Evolutionary conservation across 2,113 vertebrate species (phyloP).

Genomic region (Nannospalax galili): DNA sequence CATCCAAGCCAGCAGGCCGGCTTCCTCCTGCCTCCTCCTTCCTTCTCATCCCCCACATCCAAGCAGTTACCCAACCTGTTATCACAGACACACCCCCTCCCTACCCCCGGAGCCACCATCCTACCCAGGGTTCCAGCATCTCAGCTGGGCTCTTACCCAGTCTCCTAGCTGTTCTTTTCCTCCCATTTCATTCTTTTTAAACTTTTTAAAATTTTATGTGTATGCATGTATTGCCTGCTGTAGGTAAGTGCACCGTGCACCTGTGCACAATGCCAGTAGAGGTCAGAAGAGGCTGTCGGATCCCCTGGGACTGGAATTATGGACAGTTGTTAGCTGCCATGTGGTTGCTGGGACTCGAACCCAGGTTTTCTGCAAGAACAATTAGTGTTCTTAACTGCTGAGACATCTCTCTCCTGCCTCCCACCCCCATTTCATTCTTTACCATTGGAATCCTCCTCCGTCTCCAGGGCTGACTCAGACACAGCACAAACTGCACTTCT

Average conservation of each 20-base stretch:
- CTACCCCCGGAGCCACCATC: neutral
- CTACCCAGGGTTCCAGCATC: neutral
- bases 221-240: too few relatives aligned
- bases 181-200: neutral
- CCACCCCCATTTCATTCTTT: neutral
- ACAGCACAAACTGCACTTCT: rapidly evolving
- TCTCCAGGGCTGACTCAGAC: neutral
- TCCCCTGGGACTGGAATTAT: too few relatives aligned
- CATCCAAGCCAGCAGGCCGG: neutral
- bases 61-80: neutral
- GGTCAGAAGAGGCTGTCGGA: too few relatives aligned
- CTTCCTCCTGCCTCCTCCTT: neutral
- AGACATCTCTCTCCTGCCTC: too few relatives aligned
- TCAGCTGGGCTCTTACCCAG: neutral
- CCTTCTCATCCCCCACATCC: neutral
- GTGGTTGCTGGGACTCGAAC: too few relatives aligned
- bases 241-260: too few relatives aligned
- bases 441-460: neutral
- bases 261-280: too few relatives aligned
- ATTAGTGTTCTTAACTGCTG: too few relatives aligned
- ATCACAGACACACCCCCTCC: neutral
- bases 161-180: neutral
- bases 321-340: too few relatives aligned
- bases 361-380: too few relatives aligned
- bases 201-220: too few relatives aligned